Conservation (phyloP, 1,140 invertebrate species). For the Trachelipus rathkii region DNA sequence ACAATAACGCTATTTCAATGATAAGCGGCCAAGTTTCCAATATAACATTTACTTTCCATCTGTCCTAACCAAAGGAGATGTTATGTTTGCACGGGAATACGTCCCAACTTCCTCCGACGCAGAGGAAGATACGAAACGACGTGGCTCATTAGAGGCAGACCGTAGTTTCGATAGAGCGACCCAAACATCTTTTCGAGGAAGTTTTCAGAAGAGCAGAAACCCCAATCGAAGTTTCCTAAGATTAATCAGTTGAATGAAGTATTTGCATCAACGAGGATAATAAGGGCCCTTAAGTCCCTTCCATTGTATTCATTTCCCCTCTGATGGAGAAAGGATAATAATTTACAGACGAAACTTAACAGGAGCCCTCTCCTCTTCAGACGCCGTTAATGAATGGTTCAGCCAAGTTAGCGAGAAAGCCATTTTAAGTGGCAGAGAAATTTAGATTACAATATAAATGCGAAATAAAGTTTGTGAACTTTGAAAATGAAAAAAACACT, state of each 20-base stretch:
- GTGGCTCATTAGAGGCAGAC: neutral
- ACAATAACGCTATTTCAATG: conserved; percentile 17
- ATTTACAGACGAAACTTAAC: neutral
- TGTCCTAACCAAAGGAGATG: neutral
- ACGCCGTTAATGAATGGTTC: neutral
- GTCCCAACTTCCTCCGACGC: neutral
- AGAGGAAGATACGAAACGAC: neutral
- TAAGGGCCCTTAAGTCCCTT: neutral
- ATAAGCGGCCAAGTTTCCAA: neutral
- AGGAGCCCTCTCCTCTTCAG: neutral
- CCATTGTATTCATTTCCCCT: neutral
- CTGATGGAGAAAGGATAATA: neutral
- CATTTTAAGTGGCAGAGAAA: neutral
- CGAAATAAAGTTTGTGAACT: neutral
- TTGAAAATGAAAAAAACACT: neutral
- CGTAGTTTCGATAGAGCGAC: neutral
- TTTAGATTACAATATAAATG: neutral
- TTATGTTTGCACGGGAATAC: neutral
- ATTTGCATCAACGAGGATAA: neutral
- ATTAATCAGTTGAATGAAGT: neutral
- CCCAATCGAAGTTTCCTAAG: neutral
- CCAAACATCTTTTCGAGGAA: neutral
- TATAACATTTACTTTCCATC: neutral
- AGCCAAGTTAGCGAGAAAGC: neutral
- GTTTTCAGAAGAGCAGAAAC: neutral